Evolutionary conservation across 2,797 vertebrate species (phyloP), one percentile per base, ranked within the genome.

Genomic region (Gorsachius magnificus): DNA sequence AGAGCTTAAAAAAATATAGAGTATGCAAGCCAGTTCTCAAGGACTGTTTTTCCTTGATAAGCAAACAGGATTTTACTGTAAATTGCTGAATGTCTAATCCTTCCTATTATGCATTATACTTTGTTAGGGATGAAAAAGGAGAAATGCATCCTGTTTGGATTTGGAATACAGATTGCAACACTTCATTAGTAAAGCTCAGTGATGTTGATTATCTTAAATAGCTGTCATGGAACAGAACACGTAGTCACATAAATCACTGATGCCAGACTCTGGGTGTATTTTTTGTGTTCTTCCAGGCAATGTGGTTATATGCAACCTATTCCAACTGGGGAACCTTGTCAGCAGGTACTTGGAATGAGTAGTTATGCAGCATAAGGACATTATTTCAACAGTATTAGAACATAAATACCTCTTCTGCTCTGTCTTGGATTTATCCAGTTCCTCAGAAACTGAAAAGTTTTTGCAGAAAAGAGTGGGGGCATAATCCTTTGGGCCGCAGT

Each of bases 11-110:
- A 13, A 6, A 48, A 31, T 66, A 24, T 2, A 41, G 7, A 11
- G 6, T 10, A 38, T 68, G 22, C 26, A 46, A 77, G 38, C 58
- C 85, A 86, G 46, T 87, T 86, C 69, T 68, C 8, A 19, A 76
- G 50, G n/a, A 58, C 80, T 92, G 63, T 69, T 90, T 92, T 92
- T 64, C 83, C 51, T 82, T 84, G 92, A 92, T 97, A 97, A 96
- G 91, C 79, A 93, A 91, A 75, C 16, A 70, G 63, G 80, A 78
- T 94, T 96, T 95, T 63, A 88, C 68, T 94, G 38, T 58, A 89
- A 75, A 16, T 95, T 95, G 77, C 70, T 81, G 83, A 90, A 90
- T 93, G 58, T 74, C 29, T 90, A 91, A 93, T 78, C 83, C 79
- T 58, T 65, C 29, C 81, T 90, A 58, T 92, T 95, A 63, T 35